Evolutionary conservation across 2,888 invertebrate genomes (phyloP), one percentile per base, ranked within the genome.

Genomic region (Craniophora ligustri): DNA sequence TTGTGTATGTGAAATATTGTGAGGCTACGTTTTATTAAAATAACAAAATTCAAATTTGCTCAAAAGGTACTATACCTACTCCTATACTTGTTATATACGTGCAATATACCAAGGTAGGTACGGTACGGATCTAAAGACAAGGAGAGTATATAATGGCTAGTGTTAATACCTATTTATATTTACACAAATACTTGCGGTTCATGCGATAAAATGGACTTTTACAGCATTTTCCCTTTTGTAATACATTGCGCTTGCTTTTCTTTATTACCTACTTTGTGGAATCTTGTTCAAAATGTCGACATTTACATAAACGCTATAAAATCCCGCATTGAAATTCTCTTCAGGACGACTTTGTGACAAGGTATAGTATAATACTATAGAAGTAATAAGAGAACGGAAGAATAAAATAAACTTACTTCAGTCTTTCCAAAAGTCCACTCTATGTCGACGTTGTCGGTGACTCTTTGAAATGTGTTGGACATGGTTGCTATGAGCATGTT

Each of bases 401-500:
- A 34, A 47, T 54, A 46, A 11, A 6, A 31, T 16, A 19, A 19
- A 65, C 74, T 59, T 51, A 87, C 88, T 81, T 96, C 95, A 11
- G 96, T 96, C 71, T 96, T 95, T 0, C 96, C 96, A 76, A 96
- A 97, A 16, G 96, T 96, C 97, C 97, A 97, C 76, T 97, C 97
- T 2, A 95, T 94, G 67, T 95, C 95, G 35, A 95, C 94, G 75
- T 95, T 96, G 64, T 95, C 95, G 13, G 93, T 94, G 32, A 97
- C 95, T 71, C 95, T 94, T 82, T 96, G 96, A 76, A 96, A 96
- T 0, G 96, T 96, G 67, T 96, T 96, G 1, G 96, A 95, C 96
- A 97, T 96, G 14, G 96, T 96, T n/a, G 96, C 97, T 74, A 96
- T 96, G 55, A 95, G 86, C 97, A 97, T 97, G 84, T 97, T 97